Base-by-base conservation (phyloP, 2,113 vertebrate species). In the Cavia aperea region DNA sequence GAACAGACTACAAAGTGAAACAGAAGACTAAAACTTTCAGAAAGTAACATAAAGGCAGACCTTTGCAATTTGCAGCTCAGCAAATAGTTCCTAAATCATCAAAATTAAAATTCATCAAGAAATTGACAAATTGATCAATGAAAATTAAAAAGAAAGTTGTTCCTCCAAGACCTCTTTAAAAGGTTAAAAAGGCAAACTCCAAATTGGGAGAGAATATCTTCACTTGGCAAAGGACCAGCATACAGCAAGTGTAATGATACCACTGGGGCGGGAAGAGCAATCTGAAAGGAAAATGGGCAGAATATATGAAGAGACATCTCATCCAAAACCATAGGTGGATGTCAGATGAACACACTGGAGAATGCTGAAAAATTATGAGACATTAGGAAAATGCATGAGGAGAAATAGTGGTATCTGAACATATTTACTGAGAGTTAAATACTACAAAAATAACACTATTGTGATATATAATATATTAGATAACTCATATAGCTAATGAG, bases 231-330 rank as follows among this genome's bases (percentile, higher is more conserved):
- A 94, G 23, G 4, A 78, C 29, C 7, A 78, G 23, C 66, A 86
- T 81, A 33, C 46, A 91, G 7, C 79, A 89, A 84, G 83, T 58
- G 51, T 12, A 66, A 93, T 81, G 60, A 65, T 56, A 3, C 39
- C 23, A 63, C 7, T 29, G 79, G 68, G 81, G 72, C 65, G 7
- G 49, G 49, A 4, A 10, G 51, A 54, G 51, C 12, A 89, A 83
- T 77, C n/a, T 62, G 62, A 92, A 83, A 93, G 49, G 62, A 89
- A 95, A 95, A 84, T 65, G 9, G 39, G 14, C 8, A 79, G 91
- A 85, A 84, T 23, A 88, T 78, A 58, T 23, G 15, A 89, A 56
- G n/a, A 77, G 18, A 70, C 21, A 85, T 82, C 90, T 81, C 16
- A 78, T 33, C 7, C 65, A 49, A 75, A 60, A 93, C 4, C 18